These are phyloP conservation scores for Tipula confusa DNA, from an alignment of 2,888 invertebrate species.

Conservation along the genomic window DNA sequence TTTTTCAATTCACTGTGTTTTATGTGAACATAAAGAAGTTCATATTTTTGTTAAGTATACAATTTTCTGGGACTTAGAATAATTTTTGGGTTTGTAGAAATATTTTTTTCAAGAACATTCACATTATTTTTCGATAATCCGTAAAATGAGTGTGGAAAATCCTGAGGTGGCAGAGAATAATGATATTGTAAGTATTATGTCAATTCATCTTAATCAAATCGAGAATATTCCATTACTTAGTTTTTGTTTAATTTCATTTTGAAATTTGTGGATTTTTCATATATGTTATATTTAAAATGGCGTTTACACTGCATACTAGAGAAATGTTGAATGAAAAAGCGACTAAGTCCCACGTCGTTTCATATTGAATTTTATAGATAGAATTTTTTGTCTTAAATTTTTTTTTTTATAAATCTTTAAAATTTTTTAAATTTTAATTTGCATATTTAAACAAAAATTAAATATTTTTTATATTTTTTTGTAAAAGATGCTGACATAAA, in stretches of 20 bases:
- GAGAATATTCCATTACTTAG: background rate
- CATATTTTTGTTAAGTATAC: constrained; percentile 14
- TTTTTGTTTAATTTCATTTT: background rate
- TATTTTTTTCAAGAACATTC: constrained; percentile 27
- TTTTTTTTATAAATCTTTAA: constrained; percentile 39
- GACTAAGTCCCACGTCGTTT: constrained; percentile 61
- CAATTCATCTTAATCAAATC: constrained; percentile 38
- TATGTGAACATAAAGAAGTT: constrained; percentile 9
- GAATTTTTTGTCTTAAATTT: constrained; percentile 29
- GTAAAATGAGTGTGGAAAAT: constrained; percentile 63
- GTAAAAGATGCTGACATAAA: background rate
- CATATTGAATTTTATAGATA: constrained; percentile 32
- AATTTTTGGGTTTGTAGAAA: constrained; percentile 12
- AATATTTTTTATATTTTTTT: constrained; percentile 37
- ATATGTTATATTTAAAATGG: constrained; percentile 56
- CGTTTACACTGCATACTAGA: constrained; percentile 51
- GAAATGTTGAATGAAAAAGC: constrained; percentile 44
- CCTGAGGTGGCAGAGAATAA: constrained; percentile 56
- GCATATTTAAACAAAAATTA: too few relatives aligned
- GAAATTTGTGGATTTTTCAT: background rate
- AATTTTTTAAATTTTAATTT: constrained; percentile 39
- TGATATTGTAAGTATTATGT: constrained; percentile 56
- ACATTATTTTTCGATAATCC: constrained; percentile 34
- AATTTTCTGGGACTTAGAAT: constrained; percentile 38
- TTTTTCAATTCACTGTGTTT: background rate